Base-by-base conservation (phyloP, 2,113 vertebrate genomes). In the Cyanistes caeruleus region DNA sequence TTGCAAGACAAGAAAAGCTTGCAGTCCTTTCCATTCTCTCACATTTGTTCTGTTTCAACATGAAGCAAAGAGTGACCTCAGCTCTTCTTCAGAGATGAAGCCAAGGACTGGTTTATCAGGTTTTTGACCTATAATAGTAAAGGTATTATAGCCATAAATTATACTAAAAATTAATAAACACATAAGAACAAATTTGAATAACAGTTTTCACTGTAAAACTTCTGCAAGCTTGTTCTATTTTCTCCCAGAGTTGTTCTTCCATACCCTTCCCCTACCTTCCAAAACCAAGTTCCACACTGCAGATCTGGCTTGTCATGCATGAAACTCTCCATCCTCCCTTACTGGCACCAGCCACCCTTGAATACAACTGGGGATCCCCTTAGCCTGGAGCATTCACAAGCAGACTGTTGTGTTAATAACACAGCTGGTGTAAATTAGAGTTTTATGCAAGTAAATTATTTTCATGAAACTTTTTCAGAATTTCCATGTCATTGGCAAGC, bases 121-220 rank as follows among this genome's bases (percentile, higher is more conserved):
- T n/a, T 63, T 55, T 41, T 0, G 0, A 27, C 19, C 5, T 41
- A 53, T 27, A 60, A 77, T 39, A 65, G 24, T 39, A 70, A 62
- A 87, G 31, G 4, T 44, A 25, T 51, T 77, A 53, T 30, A 46
- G 15, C 18, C 20, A 19, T 31, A 77, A 83, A 6, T 41, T 37
- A 17, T 3, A 35, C 0, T 0, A 22, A 17, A 67, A 51, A 23
- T 15, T 30, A 51, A 3, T 23, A 46, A 12, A 10, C 4, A 51
- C 9, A 33, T 37, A 62, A 68, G 2, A 35, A 35, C 11, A 48
- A 2, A 55, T 49, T 24, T 85, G 1, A 84, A 75, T 41, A 68
- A 10, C 4, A 49, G 6, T 39, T 88, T 84, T 33, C 4, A 51
- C 6, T 77, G 14, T 60, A 85, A 87, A 91, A 69, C 4, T 14